phyloP scores from a whole-genome alignment of 2,113 vertebrate genomes.

The Ciconia maguari region DNA sequence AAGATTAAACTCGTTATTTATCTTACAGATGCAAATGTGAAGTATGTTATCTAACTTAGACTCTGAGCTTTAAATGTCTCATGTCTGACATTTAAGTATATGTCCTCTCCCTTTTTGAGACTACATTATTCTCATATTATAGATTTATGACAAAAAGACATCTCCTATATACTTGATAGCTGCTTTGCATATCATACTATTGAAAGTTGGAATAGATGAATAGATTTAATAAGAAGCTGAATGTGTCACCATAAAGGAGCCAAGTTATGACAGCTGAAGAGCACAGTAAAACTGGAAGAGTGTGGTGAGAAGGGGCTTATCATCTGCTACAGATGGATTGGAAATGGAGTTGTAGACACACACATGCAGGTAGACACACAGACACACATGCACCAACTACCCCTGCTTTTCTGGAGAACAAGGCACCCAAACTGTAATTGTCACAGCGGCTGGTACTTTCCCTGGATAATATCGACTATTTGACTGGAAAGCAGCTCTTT shows the following conservation, averaged over 20 bases:
- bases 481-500: background rate
- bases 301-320: background rate
- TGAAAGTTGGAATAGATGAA: background rate
- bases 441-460: background rate
- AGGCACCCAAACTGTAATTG: background rate
- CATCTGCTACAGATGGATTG: background rate
- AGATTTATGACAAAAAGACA: background rate
- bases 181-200: background rate
- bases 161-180: background rate
- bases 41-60: background rate
- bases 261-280: background rate
- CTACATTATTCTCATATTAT: background rate
- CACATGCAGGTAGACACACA: rapidly evolving
- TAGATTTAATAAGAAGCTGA: background rate
- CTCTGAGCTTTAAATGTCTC: background rate
- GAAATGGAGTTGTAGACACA: background rate
- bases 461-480: background rate
- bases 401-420: background rate
- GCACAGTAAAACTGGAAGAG: background rate
- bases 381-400: background rate
- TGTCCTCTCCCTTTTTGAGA: background rate
- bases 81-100: background rate
- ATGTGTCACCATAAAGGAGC: background rate
- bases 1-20: background rate
- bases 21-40: background rate